A percentile compares a stretch with the other conserved stretches of the same genome.
phyloP scores from a whole-genome alignment of 2,888 invertebrate species.

The Argyresthia albistria region DNA sequence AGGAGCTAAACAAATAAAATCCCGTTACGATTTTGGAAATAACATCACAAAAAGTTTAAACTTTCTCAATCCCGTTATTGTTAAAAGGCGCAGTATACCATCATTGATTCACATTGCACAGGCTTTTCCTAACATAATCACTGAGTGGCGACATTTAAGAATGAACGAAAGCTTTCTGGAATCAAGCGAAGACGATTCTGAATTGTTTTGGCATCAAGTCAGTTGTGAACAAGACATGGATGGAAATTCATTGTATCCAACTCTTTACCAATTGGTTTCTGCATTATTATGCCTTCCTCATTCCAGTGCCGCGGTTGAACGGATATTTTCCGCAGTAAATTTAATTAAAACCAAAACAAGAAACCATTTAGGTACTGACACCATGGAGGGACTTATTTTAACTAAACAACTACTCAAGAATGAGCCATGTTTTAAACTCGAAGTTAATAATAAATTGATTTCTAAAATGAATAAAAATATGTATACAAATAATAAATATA shows the following conservation, averaged over 20 bases:
- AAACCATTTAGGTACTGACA: not conserved
- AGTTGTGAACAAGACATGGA: not conserved
- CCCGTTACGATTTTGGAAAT: not conserved
- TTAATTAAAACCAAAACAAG: conserved; percentile 1
- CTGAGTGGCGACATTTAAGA: not conserved
- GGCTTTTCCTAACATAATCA: not conserved
- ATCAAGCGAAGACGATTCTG: not conserved
- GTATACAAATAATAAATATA: not conserved
- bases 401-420: not conserved
- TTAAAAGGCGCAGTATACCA: not conserved
- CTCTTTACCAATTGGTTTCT: not conserved
- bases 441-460: not conserved
- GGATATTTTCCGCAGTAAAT: not conserved
- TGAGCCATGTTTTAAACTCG: not conserved
- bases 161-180: not conserved
- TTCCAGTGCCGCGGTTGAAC: not conserved
- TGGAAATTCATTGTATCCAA: not conserved
- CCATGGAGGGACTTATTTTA: not conserved
- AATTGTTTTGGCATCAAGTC: not conserved
- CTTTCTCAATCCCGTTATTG: not conserved
- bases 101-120: not conserved
- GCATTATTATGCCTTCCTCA: not conserved
- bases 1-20: not conserved
- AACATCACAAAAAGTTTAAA: not conserved
- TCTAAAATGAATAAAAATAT: not conserved